These are phyloP conservation scores for Pantherophis guttatus DNA, from an alignment of 2,113 vertebrate species.

Conservation along the genomic window DNA sequence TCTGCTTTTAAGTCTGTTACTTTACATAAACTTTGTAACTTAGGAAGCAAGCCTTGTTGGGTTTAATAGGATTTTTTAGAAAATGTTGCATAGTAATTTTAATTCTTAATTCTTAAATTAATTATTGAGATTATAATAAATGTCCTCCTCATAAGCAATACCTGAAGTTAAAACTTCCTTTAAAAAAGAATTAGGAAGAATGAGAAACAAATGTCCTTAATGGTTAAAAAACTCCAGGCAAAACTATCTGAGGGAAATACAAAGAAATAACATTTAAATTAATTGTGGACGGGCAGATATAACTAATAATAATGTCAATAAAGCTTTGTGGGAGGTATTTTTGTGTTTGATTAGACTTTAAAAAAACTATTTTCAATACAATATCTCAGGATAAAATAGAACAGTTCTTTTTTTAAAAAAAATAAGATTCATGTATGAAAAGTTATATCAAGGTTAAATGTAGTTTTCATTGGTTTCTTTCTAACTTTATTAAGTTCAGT, in stretches of 20 bases:
- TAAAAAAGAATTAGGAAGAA: not conserved
- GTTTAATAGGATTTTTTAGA: not conserved
- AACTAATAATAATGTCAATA: constrained; percentile 1
- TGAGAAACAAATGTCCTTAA: not conserved
- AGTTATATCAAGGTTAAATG: not conserved
- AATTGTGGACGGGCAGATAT: not conserved
- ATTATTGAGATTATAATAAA: not conserved
- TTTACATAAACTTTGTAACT: not conserved
- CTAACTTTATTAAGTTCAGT: not conserved
- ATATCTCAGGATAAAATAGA: not conserved
- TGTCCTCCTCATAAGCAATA: not conserved
- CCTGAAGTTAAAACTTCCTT: not conserved
- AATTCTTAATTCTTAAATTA: not conserved
- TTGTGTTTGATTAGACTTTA: constrained; percentile 15
- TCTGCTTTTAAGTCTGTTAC: not conserved
- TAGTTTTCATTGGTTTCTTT: not conserved
- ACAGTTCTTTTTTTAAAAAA: not conserved
- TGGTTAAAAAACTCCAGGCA: constrained; percentile 8
- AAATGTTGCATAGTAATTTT: not conserved
- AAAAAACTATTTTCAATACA: constrained; percentile 38
- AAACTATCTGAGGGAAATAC: not conserved
- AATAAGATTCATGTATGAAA: not conserved
- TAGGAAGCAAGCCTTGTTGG: not conserved
- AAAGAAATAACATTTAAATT: not conserved
- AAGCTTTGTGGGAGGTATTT: constrained; percentile 26